Base-by-base conservation (phyloP, 2,113 vertebrate species). In the Clarias batrachus region DNA sequence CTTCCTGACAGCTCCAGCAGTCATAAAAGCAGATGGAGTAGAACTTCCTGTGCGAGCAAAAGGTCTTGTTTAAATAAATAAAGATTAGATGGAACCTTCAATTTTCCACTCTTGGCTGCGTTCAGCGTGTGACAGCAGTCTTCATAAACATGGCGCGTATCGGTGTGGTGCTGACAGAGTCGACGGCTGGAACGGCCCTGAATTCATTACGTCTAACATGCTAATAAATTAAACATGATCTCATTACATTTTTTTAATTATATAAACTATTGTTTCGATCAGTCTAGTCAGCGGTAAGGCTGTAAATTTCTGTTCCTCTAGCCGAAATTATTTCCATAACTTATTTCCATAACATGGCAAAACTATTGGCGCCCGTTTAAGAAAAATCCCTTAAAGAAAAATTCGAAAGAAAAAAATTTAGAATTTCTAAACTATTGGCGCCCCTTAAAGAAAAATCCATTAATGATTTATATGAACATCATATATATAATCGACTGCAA, bases 61-160 rank as follows among this genome's bases (percentile, higher is more conserved):
- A 84, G 84, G 82, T 60, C 82, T 82, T 93, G 90, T 90, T 90
- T 93, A 93, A 95, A 94, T 92, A 94, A 94, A 94, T 93, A 91
- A 93, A 84, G 76, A 70, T 54, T 48, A 76, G 71, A 86, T 41
- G 1, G 88, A 89, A 91, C 88, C 73, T 90, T 91, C 81, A 88
- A 90, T 91, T 11, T 70, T 87, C 90, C 81, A 93, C 90, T 25
- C 84, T 1, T 93, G 60, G 25, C 85, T 76, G 80, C 73, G 84
- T 68, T 70, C 66, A 33, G 2, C 65, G 12, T 14, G 65, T 27
- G 65, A 30, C 66, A 27, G 63, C 23, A 30, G 66, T 68, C 89
- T 90, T 93, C 83, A 90, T 90, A 88, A 91, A 93, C 4, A 87
- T 88, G 90, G 91, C 91, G 87, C 60, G 88, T 93, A 92, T 91